Conservation (phyloP, 35 echinoderm and acorn worm species). For the Ptychodera flava region DNA sequence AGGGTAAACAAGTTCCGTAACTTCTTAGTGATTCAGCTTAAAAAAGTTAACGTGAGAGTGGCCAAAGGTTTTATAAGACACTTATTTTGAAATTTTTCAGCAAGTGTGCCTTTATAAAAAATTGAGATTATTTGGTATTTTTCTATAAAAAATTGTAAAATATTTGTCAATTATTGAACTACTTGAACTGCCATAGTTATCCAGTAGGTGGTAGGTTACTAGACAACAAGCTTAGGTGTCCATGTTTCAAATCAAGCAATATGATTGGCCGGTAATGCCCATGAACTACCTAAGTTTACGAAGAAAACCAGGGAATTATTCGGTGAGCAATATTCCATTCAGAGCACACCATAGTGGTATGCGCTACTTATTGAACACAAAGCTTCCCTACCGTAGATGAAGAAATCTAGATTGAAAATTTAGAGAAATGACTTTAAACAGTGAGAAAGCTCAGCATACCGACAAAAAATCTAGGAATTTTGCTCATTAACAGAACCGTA, state of each 20-base stretch:
- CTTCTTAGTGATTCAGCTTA: neutral
- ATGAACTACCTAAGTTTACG: neutral
- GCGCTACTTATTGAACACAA: too few relatives aligned
- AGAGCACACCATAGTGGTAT: too few relatives aligned
- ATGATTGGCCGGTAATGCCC: neutral
- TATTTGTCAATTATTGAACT: neutral
- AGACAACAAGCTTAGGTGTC: neutral
- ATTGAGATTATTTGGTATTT: conserved; percentile 2
- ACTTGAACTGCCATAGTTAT: neutral
- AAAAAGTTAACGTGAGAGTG: neutral
- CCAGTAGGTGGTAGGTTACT: neutral
- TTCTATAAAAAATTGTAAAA: neutral
- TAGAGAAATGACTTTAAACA: too few relatives aligned
- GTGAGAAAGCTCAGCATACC: too few relatives aligned
- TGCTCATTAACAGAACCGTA: too few relatives aligned
- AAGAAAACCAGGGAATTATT: neutral
- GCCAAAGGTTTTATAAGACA: neutral
- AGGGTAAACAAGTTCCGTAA: too few relatives aligned
- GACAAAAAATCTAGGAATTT: too few relatives aligned
- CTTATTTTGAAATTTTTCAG: neutral
- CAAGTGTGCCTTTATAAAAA: neutral
- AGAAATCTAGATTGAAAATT: too few relatives aligned
- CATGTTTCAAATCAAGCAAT: conserved; percentile 1
- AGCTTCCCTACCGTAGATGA: too few relatives aligned
- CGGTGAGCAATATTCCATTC: neutral